Evolutionary conservation across 2,797 vertebrate species (phyloP), one percentile per base, ranked within the genome.

Genomic region (Sebastes oblongus): DNA sequence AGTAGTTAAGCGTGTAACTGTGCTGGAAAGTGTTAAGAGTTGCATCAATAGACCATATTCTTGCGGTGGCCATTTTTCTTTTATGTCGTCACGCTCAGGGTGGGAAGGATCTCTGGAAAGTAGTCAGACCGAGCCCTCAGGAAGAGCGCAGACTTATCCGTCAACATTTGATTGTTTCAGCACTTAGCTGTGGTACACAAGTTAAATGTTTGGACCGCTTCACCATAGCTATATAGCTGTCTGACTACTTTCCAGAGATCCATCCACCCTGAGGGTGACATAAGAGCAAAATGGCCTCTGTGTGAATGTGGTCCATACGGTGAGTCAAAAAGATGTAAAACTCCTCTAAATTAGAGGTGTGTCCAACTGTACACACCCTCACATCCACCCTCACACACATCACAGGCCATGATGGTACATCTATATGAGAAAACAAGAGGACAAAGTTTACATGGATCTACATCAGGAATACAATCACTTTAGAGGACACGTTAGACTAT

Each of bases 381-480:
- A 59, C 62, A 62, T 29, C 42, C 27, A 66, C 30, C 72, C 30
- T 58, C 55, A 75, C 34, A 72, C 69, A 52, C 22, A 69, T 22
- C 62, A 84, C 66, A 84, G 77, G 79, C 72, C 27, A 34, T 60
- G 72, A 72, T 82, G 69, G 62, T 64, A 78, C 18, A 13, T 71
- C 68, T 69, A 81, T 52, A 72, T 62, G 52, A 79, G 46, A 77
- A 82, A 82, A 81, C 18, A 54, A 78, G 16, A 77, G 39, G 71
- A 81, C 54, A 77, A 61, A 22, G 30, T 32, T 82, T 24, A 82
- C 42, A 75, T 80, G 58, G 39, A 65, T 66, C 78, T 66, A 72
- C 27, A 80, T 76, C 2, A 81, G 74, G 68, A 77, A 81, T 83
- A 90, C 82, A 86, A 87, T 75, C 79, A 84, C 58, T 82, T 70